Conservation (phyloP, 2,888 invertebrate genomes). For the Machimus atricapillus region DNA sequence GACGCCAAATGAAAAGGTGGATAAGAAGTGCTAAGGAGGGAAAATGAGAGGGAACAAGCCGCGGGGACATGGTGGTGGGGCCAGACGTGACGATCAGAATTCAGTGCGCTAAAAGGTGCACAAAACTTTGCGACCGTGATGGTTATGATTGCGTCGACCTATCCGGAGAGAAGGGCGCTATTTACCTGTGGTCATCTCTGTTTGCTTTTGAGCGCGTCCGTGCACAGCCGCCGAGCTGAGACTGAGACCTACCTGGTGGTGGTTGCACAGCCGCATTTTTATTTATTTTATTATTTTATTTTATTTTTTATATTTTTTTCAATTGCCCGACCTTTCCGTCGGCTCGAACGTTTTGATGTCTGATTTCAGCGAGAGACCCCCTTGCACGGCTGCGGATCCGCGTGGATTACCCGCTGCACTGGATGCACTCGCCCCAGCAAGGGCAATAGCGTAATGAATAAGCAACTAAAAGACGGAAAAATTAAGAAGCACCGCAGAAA, state of each 20-base stretch:
- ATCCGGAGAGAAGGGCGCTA: neutral
- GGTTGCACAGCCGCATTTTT: neutral
- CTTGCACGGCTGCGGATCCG: neutral
- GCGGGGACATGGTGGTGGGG: neutral
- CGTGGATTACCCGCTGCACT: neutral
- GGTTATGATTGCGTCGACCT: conserved; percentile 12
- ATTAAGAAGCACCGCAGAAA: conserved; percentile 33
- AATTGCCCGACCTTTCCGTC: conserved; percentile 3
- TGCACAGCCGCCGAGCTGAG: neutral
- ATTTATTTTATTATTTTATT: neutral
- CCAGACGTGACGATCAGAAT: conserved; percentile 12
- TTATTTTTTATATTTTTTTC: neutral
- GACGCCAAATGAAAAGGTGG: conserved; percentile 23
- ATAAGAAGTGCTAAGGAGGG: conserved; percentile 16
- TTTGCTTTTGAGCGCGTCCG: conserved; percentile 8
- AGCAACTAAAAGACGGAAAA: conserved; percentile 33
- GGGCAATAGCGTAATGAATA: conserved; percentile 35
- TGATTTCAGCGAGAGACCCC: neutral
- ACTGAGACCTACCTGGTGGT: neutral
- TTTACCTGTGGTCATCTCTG: conserved; percentile 37
- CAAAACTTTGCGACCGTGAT: conserved; percentile 25
- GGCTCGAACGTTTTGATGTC: neutral
- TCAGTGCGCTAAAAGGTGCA: conserved; percentile 23
- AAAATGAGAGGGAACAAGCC: neutral
- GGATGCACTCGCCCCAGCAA: neutral